phyloP scores from a whole-genome alignment of 2,797 vertebrate genomes.

The Poeciliopsis gracilis region DNA sequence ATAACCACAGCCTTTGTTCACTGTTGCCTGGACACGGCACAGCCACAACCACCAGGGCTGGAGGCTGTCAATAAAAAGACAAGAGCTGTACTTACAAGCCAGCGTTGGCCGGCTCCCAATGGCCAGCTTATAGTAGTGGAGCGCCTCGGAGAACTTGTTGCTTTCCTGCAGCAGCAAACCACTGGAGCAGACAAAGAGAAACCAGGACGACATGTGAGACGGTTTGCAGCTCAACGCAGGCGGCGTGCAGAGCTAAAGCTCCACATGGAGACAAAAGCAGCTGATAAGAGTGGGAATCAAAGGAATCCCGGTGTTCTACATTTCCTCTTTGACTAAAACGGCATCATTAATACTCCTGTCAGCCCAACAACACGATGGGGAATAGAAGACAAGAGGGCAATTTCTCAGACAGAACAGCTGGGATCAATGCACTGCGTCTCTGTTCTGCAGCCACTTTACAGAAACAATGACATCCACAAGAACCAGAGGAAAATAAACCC shows the following conservation, averaged over 20 bases:
- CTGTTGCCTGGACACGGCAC: constrained; percentile 76
- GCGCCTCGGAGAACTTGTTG: constrained; percentile 94
- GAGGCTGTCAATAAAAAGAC: constrained; percentile 71
- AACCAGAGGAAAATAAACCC: not conserved
- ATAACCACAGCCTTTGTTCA: constrained; percentile 59
- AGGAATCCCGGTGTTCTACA: constrained; percentile 44
- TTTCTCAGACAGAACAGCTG: constrained; percentile 41
- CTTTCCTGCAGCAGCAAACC: constrained; percentile 98
- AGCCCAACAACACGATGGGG: constrained; percentile 33
- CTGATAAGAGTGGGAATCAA: constrained; percentile 38
- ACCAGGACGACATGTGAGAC: constrained; percentile 5
- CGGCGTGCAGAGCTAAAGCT: constrained; percentile 25
- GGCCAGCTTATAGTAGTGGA: constrained; percentile 98
- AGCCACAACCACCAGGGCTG: constrained; percentile 63
- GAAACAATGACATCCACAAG: not conserved
- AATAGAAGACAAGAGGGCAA: constrained; percentile 42
- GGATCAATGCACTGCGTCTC: constrained; percentile 55
- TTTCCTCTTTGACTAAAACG: constrained; percentile 44
- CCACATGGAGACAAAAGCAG: constrained; percentile 22
- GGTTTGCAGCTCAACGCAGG: constrained; percentile 25
- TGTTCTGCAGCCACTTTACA: constrained; percentile 7
- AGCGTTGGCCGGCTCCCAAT: constrained; percentile 97
- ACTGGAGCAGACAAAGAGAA: constrained; percentile 74
- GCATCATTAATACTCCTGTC: constrained; percentile 67
- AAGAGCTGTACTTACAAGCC: constrained; percentile 92